Percentiles rank a stretch among this genome's conserved stretches.
phyloP scores from a whole-genome alignment of 1,140 invertebrate species.

The Meloidogyne hapla region DNA sequence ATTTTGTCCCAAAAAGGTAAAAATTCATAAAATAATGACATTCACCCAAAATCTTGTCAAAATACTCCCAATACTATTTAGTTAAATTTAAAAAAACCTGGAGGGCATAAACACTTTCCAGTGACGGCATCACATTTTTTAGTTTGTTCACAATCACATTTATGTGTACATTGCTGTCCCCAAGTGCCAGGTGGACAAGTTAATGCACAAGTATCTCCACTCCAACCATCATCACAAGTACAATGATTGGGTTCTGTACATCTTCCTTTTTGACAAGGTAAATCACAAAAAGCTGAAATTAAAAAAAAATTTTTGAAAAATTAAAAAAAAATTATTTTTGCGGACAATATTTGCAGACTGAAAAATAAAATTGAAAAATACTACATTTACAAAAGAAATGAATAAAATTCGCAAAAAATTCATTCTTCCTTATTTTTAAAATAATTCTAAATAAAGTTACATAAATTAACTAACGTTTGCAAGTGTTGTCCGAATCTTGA shows the following conservation, averaged over 20 bases:
- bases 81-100: conserved; percentile 65
- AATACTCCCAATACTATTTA: neutral
- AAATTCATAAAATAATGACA: too few relatives aligned
- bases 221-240: conserved; percentile 81
- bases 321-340: neutral
- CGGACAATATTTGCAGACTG: too few relatives aligned
- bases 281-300: conserved; percentile 73
- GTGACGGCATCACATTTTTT: conserved; percentile 75
- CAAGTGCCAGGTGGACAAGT: conserved; percentile 49
- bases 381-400: too few relatives aligned
- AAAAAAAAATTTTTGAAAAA: neutral
- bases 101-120: conserved; percentile 79
- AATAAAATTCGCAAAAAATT: too few relatives aligned
- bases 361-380: too few relatives aligned
- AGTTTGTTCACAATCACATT: conserved; percentile 48
- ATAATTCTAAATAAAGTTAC: too few relatives aligned
- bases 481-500: conserved; percentile 66
- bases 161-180: conserved; percentile 40
- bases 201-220: conserved; percentile 75
- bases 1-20: too few relatives aligned
- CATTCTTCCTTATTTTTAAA: too few relatives aligned
- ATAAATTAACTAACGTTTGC: conserved; percentile 36
- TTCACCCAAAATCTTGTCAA: too few relatives aligned
- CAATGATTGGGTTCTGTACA: conserved; percentile 82
- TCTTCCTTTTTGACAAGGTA: conserved; percentile 78